Evolutionary conservation across 2,113 vertebrate species (phyloP).

Genomic region (Hyperoodon ampullatus): DNA sequence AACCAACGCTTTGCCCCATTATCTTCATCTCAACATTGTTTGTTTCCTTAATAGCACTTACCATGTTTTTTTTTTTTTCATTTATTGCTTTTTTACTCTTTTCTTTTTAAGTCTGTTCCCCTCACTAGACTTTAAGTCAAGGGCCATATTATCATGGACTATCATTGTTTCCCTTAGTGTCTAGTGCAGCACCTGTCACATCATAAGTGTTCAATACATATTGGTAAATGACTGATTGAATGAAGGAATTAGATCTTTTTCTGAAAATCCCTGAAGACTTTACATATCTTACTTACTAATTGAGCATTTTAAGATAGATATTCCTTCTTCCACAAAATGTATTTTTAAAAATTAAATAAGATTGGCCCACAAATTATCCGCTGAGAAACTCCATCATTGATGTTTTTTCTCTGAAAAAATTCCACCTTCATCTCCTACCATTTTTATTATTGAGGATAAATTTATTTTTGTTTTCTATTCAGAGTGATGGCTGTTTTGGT

Average conservation of each 20-base stretch:
- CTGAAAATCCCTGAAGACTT: background rate
- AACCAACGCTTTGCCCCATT: background rate
- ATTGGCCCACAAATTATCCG: background rate
- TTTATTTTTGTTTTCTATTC: conserved; percentile 67
- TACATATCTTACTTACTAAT: background rate
- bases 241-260: background rate
- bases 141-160: background rate
- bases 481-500: conserved; percentile 80
- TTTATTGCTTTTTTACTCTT: background rate
- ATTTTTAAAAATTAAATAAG: background rate
- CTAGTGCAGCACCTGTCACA: background rate
- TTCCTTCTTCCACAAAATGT: background rate
- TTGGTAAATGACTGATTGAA: background rate
- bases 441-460: background rate
- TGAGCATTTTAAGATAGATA: background rate
- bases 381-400: background rate
- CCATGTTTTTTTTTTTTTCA: background rate
- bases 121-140: background rate
- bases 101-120: background rate
- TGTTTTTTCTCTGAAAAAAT: background rate
- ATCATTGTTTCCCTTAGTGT: background rate
- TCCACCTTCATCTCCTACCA: background rate
- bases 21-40: background rate
- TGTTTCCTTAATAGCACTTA: background rate
- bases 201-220: background rate